Base-by-base conservation (phyloP, 2,888 invertebrate species). In the Halocaridina rubra region DNA sequence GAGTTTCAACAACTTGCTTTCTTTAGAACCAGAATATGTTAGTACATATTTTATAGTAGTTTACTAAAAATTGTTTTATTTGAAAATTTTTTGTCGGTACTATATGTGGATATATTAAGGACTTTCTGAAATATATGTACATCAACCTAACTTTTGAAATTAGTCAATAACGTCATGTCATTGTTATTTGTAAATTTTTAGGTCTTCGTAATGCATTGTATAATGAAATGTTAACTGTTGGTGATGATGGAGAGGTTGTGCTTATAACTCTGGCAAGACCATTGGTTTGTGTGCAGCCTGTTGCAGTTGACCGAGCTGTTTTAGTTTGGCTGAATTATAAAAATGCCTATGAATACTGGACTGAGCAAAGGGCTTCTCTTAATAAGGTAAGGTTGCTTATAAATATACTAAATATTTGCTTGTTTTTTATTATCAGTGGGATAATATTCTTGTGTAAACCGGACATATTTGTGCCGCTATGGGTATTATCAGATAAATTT, bases 321-420 rank as follows among this genome's bases (percentile, higher is more conserved):
- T 93, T 99, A 24, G 97, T 99, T 71, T 99, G 99, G 99, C 93
- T 99, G 88, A 99, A 99, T 92, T 99, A 99, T 91, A 98, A 98
- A 92, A 99, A 98, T 91, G 98, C 99, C 0, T 99, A 99, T 90
- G 98, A 99, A 91, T 99, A 98, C 91, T 99, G 99, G 99, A 97
- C 96, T 89, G 98, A 98, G 91, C 98, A 99, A 91, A 92, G 98
- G 3, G 95, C 96, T 4, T 96, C 95, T 89, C 92, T 98, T 61
- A 98, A 96, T 90, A 96, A 95, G 89, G 0, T 93, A 94, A 27
- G n/a, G n/a, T n/a, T n/a, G n/a, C n/a, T n/a, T n/a, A n/a, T n/a
- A n/a, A n/a, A n/a, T n/a, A n/a, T n/a, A n/a, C n/a, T n/a, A n/a
- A n/a, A n/a, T n/a, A n/a, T n/a, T n/a, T n/a, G n/a, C n/a, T n/a